phyloP scores from a whole-genome alignment of 2,888 invertebrate species.

The Drosophila conformis region DNA sequence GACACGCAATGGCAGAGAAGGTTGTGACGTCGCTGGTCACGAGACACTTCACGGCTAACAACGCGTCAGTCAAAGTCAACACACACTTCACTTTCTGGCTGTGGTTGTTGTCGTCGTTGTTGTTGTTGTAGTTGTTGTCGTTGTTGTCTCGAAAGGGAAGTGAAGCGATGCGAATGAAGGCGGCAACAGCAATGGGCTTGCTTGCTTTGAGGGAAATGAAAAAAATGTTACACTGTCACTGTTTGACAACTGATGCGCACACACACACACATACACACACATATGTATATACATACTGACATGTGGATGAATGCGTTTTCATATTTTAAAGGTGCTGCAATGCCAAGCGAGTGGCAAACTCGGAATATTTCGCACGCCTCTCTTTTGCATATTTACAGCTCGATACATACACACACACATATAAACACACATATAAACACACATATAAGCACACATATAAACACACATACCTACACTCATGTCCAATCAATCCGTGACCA shows the following conservation, averaged over 20 bases:
- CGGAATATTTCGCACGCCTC: conserved; percentile 43
- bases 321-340: conserved; percentile 56
- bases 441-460: conserved; percentile 9
- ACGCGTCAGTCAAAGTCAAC: conserved; percentile 78
- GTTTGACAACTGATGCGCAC: conserved; percentile 61
- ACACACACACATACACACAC: not conserved
- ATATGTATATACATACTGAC: not conserved
- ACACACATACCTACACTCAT: not conserved
- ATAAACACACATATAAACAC: conserved; percentile 30
- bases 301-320: conserved; percentile 47
- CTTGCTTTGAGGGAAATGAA: conserved; percentile 18
- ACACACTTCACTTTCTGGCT: conserved; percentile 64
- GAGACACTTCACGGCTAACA: conserved; percentile 75
- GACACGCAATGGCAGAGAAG: conserved; percentile 56
- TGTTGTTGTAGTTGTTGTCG: conserved; percentile 23
- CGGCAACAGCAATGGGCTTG: conserved; percentile 22
- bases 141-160: conserved; percentile 10
- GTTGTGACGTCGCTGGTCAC: conserved; percentile 42
- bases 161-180: conserved; percentile 10
- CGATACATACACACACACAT: conserved; percentile 11
- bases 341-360: conserved; percentile 30
- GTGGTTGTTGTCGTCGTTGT: conserved; percentile 21
- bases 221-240: conserved; percentile 75
- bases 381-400: conserved; percentile 71
- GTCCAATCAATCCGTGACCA: not conserved